phyloP scores from a whole-genome alignment of 2,113 vertebrate species.

The Cinclus mexicanus region DNA sequence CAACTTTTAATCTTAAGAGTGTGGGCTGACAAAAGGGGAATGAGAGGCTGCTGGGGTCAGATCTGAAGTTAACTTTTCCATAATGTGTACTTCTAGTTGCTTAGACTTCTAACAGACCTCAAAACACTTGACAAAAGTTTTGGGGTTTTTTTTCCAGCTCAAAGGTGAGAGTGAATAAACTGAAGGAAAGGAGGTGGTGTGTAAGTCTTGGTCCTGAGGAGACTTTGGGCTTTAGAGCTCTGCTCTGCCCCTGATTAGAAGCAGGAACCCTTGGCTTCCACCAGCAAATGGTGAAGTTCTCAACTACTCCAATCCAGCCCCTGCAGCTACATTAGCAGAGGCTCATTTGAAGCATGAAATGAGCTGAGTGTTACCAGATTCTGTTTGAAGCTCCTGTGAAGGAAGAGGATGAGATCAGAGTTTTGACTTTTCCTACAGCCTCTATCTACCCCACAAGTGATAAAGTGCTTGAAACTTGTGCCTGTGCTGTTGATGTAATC shows the following conservation, averaged over 20 bases:
- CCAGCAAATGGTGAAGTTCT: not conserved
- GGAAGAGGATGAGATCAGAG: not conserved
- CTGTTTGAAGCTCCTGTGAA: not conserved
- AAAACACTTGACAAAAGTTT: not conserved
- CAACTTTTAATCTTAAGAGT: not conserved
- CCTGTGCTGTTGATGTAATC: accelerated
- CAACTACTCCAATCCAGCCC: not conserved
- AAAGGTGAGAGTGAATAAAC: not conserved
- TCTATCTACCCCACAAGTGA: not conserved
- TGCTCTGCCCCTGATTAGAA: not conserved
- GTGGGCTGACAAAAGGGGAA: not conserved
- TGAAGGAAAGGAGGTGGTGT: not conserved
- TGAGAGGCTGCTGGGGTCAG: not conserved
- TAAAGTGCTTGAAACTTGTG: not conserved
- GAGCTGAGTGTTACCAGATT: not conserved
- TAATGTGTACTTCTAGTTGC: not conserved
- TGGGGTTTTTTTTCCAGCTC: not conserved
- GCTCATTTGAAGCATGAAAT: not conserved
- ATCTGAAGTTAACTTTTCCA: not conserved
- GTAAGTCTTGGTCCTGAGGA: not conserved
- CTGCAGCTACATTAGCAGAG: not conserved
- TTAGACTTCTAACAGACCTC: not conserved
- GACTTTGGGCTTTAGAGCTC: not conserved
- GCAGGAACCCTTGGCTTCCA: not conserved
- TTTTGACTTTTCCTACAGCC: not conserved